Percentiles rank a stretch among this genome's conserved stretches.
Conservation (phyloP, 2,797 vertebrate species). For the Botia almorhae region DNA sequence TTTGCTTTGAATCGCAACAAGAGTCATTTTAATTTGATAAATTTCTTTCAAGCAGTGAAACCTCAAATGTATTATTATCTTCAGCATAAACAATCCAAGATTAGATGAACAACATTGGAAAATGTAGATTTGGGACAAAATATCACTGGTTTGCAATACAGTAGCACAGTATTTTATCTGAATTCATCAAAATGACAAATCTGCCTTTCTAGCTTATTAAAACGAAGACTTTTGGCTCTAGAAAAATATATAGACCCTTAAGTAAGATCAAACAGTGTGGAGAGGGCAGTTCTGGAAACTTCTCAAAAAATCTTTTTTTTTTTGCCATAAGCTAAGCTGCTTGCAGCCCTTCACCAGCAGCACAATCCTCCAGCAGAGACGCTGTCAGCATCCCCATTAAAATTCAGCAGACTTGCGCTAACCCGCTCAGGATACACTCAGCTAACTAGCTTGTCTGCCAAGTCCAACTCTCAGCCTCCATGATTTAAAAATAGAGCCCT, state of each 20-base stretch:
- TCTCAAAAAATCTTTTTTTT: not conserved
- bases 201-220: too few relatives aligned
- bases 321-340: slow-evolving; percentile 24
- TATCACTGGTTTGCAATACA: not conserved
- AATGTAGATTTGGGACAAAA: not conserved
- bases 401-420: slow-evolving; percentile 69
- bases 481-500: slow-evolving; percentile 35
- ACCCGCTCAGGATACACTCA: slow-evolving; percentile 17
- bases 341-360: slow-evolving; percentile 17
- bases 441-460: slow-evolving; percentile 47
- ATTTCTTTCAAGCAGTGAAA: too few relatives aligned
- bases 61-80: too few relatives aligned
- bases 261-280: not conserved
- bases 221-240: too few relatives aligned
- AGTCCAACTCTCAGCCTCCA: slow-evolving; percentile 34
- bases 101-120: not conserved
- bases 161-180: too few relatives aligned
- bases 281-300: not conserved
- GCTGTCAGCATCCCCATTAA: slow-evolving; percentile 74
- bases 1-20: not conserved
- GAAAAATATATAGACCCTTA: not conserved
- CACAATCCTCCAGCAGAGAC: slow-evolving; percentile 26
- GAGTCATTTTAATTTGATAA: too few relatives aligned
- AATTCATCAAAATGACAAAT: too few relatives aligned
- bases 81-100: too few relatives aligned